These are phyloP conservation scores for Coilia nasus DNA, from an alignment of 2,797 vertebrate genomes.

Conservation along the genomic window DNA sequence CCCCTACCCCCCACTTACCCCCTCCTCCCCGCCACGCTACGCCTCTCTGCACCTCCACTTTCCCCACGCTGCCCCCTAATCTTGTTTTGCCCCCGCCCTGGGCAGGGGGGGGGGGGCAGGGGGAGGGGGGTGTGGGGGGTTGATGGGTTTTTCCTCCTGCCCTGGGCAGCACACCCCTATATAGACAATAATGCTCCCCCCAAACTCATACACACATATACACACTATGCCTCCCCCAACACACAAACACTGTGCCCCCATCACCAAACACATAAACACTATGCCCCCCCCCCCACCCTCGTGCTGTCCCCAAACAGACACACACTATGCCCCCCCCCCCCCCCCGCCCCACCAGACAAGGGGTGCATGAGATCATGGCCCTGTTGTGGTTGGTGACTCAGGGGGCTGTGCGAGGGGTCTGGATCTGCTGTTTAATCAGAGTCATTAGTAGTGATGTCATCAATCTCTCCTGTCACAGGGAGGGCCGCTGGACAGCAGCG, in stretches of 20 bases:
- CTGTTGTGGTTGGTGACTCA: background rate
- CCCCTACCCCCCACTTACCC: too few relatives aligned
- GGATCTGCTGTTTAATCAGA: background rate
- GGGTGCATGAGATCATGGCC: background rate
- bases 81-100: background rate
- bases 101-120: too few relatives aligned
- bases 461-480: background rate
- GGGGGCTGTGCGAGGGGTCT: too few relatives aligned
- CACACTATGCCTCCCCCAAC: too few relatives aligned
- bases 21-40: conserved; percentile 16
- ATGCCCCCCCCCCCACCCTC: too few relatives aligned
- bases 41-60: background rate
- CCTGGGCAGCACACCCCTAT: too few relatives aligned
- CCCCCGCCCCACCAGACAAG: background rate
- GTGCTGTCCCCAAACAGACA: background rate
- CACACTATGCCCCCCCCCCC: background rate
- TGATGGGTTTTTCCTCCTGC: too few relatives aligned
- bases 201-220: too few relatives aligned
- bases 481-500: background rate
- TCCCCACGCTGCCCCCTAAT: background rate
- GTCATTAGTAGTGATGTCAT: conserved; percentile 16
- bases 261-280: background rate
- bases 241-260: background rate
- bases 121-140: too few relatives aligned
- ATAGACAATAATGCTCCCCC: too few relatives aligned